These are phyloP conservation scores for Toxonevra muliebris DNA, from an alignment of 2,888 invertebrate genomes.

Conservation along the genomic window DNA sequence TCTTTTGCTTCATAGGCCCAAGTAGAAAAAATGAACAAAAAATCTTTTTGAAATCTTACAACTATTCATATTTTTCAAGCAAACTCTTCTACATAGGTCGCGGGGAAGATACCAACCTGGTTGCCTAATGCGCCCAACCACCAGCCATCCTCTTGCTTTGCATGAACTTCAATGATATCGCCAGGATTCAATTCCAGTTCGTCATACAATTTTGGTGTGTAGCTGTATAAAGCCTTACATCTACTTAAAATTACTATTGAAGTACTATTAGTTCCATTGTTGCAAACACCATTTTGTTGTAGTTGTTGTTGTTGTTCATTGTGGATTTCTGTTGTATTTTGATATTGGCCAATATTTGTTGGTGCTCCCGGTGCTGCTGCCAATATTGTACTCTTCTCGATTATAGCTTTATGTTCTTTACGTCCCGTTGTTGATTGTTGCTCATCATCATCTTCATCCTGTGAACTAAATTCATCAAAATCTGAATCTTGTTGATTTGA, in stretches of 20 bases:
- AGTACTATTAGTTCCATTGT: slow-evolving; percentile 29
- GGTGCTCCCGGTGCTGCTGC: slow-evolving; percentile 11
- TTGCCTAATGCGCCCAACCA: slow-evolving; percentile 88
- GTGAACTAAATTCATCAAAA: slow-evolving; percentile 85
- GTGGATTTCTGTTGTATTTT: slow-evolving; percentile 36
- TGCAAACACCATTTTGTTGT: slow-evolving; percentile 29
- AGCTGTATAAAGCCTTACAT: slow-evolving; percentile 88
- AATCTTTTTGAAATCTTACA: slow-evolving; percentile 18
- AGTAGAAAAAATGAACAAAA: slow-evolving; percentile 23
- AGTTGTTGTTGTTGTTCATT: neutral
- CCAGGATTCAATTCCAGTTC: slow-evolving; percentile 82
- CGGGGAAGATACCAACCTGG: slow-evolving; percentile 89
- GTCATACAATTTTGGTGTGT: slow-evolving; percentile 86
- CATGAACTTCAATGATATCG: slow-evolving; percentile 86
- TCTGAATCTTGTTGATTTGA: slow-evolving; percentile 89
- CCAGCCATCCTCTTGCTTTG: slow-evolving; percentile 94
- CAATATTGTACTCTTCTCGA: slow-evolving; percentile 35
- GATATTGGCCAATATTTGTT: slow-evolving; percentile 31
- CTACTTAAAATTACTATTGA: slow-evolving; percentile 68
- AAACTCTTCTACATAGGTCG: slow-evolving; percentile 91
- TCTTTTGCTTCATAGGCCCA: slow-evolving; percentile 19
- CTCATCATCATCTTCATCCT: slow-evolving; percentile 70
- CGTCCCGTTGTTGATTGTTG: slow-evolving; percentile 34
- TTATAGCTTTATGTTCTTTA: slow-evolving; percentile 39
- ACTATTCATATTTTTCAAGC: slow-evolving; percentile 43